These are phyloP conservation scores for Connochaetes taurinus DNA, from an alignment of 2,113 vertebrate species.

Conservation along the genomic window DNA sequence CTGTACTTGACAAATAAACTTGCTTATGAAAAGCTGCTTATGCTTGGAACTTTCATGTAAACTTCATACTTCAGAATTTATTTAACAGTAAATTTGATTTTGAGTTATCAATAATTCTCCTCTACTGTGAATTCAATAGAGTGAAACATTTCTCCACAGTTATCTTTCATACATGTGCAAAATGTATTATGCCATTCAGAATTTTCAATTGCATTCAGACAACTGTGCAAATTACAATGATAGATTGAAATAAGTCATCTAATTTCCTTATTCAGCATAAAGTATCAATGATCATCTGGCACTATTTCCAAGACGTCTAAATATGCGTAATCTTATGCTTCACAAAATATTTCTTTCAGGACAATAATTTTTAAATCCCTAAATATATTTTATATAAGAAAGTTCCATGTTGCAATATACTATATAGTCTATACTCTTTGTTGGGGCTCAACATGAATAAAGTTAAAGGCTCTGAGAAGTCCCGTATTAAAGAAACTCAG, in stretches of 20 bases:
- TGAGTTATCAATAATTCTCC: not conserved
- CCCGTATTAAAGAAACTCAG: not conserved
- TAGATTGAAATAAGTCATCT: not conserved
- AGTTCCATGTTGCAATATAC: not conserved
- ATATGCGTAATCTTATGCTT: not conserved
- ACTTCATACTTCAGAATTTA: not conserved
- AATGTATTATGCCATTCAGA: not conserved
- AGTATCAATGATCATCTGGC: not conserved
- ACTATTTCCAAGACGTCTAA: not conserved
- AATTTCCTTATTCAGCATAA: not conserved
- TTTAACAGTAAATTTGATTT: not conserved
- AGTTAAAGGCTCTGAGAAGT: not conserved
- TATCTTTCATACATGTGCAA: not conserved
- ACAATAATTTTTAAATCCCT: not conserved
- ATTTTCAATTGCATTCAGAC: not conserved
- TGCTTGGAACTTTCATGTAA: not conserved
- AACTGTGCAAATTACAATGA: constrained; percentile 5
- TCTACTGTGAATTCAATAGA: not conserved
- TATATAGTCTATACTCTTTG: not conserved
- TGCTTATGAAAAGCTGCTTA: not conserved
- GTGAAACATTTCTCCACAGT: not conserved
- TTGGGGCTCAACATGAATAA: not conserved
- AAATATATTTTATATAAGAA: not conserved
- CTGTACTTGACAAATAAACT: not conserved
- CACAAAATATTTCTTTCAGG: not conserved